Evolutionary conservation across 2,888 invertebrate genomes (phyloP).

Genomic region (Mesoligia furuncula): DNA sequence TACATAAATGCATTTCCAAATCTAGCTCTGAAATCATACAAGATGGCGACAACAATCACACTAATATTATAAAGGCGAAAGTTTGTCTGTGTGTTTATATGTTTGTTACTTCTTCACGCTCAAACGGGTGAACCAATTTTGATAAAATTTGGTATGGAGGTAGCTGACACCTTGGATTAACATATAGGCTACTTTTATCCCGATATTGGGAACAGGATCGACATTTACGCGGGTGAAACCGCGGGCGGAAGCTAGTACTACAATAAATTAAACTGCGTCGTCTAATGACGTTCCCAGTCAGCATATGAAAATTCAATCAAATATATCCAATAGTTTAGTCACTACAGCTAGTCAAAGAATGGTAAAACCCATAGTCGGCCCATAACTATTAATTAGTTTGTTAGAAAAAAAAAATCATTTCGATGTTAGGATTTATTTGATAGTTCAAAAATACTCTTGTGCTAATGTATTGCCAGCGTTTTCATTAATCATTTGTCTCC

Average conservation of each 20-base stretch:
- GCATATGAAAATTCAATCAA: background rate
- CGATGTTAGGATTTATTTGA: background rate
- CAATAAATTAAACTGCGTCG: no score
- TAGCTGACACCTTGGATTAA: no score
- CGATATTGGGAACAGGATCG: no score
- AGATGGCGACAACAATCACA: background rate
- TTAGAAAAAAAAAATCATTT: background rate
- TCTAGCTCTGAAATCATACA: background rate
- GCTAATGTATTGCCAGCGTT: background rate
- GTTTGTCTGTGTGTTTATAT: no score
- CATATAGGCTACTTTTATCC: no score
- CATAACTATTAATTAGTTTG: background rate
- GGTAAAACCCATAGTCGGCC: background rate
- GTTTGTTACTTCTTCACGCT: no score
- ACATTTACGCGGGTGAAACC: no score
- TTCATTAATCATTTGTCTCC: background rate
- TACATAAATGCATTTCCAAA: background rate
- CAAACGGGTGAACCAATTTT: no score
- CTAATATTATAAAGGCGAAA: no score
- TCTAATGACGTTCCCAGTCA: background rate
- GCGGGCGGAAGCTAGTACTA: no score
- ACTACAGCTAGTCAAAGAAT: background rate
- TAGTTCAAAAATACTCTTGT: background rate
- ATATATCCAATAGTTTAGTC: background rate
- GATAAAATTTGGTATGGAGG: no score